Percentiles rank a stretch among this genome's conserved stretches.
phyloP scores from a whole-genome alignment of 2,888 invertebrate genomes.

The Dioctria linearis region DNA sequence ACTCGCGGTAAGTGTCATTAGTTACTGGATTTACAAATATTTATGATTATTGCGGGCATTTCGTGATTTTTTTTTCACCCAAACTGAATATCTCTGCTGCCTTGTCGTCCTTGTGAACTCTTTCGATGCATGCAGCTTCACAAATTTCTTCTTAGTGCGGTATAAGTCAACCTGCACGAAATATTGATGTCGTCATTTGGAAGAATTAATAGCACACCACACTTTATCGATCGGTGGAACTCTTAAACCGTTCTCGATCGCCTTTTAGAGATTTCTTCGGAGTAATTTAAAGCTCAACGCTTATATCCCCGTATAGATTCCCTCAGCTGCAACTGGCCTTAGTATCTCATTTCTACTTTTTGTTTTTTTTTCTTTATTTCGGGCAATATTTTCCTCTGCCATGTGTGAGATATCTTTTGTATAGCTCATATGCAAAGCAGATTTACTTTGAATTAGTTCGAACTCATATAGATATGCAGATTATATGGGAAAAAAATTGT shows the following conservation, averaged over 20 bases:
- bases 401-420: slow-evolving; percentile 2
- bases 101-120: slow-evolving; percentile 11
- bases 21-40: slow-evolving; percentile 50
- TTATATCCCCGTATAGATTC: slow-evolving; percentile 18
- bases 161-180: slow-evolving; percentile 13
- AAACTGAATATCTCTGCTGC: not conserved
- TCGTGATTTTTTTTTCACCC: not conserved
- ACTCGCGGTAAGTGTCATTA: slow-evolving; percentile 32
- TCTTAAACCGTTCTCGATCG: not conserved
- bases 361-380: not conserved
- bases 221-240: slow-evolving; percentile 22
- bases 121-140: slow-evolving; percentile 8
- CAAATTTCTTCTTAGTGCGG: slow-evolving; percentile 29
- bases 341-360: not conserved
- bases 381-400: slow-evolving; percentile 1
- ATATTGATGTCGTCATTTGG: slow-evolving; percentile 49
- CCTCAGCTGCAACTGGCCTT: slow-evolving; percentile 30
- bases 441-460: slow-evolving; percentile 19
- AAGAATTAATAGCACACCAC: slow-evolving; percentile 43
- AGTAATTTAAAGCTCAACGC: slow-evolving; percentile 29
- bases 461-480: slow-evolving; percentile 45
- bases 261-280: not conserved
- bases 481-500: slow-evolving; percentile 49
- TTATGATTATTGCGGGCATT: slow-evolving; percentile 45
- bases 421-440: not conserved